phyloP scores from a whole-genome alignment of 2,888 invertebrate genomes.

The Melinaea menophilus region DNA sequence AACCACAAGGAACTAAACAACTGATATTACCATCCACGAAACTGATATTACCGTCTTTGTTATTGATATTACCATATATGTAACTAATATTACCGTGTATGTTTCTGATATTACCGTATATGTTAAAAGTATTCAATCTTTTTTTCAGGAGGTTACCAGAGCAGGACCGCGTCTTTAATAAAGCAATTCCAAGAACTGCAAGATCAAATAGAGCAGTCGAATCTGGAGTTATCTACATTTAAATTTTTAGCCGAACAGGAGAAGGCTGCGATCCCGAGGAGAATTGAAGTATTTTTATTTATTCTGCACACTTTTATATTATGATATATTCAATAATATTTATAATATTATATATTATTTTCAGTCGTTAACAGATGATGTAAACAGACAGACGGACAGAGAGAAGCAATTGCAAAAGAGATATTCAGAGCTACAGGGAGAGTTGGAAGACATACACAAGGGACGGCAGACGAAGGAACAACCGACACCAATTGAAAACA shows the following conservation, averaged over 20 bases:
- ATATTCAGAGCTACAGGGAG: constrained; percentile 86
- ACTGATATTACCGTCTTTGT: background rate
- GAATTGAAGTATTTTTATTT: constrained; percentile 83
- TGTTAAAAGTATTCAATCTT: background rate
- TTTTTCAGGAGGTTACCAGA: constrained; percentile 65
- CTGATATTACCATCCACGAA: background rate
- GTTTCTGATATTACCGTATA: background rate
- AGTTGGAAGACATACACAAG: constrained; percentile 73
- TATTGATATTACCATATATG: no score
- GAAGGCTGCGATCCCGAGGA: constrained; percentile 91
- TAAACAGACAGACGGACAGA: constrained; percentile 92
- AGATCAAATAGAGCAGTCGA: constrained; percentile 94
- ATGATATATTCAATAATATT: background rate
- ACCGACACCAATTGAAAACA: constrained; percentile 19
- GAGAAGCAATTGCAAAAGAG: constrained; percentile 92
- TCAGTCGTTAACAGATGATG: constrained; percentile 93
- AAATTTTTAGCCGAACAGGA: constrained; percentile 93
- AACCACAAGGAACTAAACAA: no score
- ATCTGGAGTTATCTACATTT: constrained; percentile 93
- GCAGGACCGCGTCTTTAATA: constrained; percentile 86
- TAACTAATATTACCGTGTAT: background rate
- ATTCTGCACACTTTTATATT: background rate
- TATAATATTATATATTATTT: constrained; percentile 23
- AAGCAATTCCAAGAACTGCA: constrained; percentile 92
- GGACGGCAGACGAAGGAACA: constrained; percentile 37